phyloP scores from a whole-genome alignment of 2,888 invertebrate genomes.

The Encarsia formosa region DNA sequence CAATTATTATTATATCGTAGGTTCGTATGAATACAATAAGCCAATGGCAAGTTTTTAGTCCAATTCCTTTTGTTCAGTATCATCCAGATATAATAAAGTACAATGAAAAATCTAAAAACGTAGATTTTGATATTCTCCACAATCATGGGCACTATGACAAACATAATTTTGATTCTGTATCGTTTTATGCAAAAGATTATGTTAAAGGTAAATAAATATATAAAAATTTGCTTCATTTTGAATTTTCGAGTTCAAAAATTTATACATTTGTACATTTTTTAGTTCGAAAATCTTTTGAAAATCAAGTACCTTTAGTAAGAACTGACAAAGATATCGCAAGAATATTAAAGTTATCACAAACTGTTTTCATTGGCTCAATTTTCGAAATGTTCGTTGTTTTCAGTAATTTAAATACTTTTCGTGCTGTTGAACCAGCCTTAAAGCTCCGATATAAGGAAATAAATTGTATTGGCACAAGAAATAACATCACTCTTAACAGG shows the following conservation, averaged over 20 bases:
- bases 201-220: conserved; percentile 56
- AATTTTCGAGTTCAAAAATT: conserved; percentile 17
- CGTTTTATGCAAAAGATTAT: conserved; percentile 83
- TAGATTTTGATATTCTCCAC: conserved; percentile 66
- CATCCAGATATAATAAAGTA: conserved; percentile 63
- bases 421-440: conserved; percentile 78
- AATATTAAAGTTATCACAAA: conserved; percentile 51
- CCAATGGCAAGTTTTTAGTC: conserved; percentile 84
- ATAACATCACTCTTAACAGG: conserved; percentile 34
- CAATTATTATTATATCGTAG: conserved; percentile 50
- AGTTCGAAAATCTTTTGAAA: conserved; percentile 29
- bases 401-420: conserved; percentile 66
- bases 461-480: conserved; percentile 45
- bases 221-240: conserved; percentile 25
- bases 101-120: conserved; percentile 47
- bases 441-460: conserved; percentile 54
- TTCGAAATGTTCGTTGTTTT: conserved; percentile 69
- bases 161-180: conserved; percentile 67
- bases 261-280: too few relatives aligned
- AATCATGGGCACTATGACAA: conserved; percentile 76
- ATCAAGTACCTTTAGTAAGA: conserved; percentile 59
- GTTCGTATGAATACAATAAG: conserved; percentile 92
- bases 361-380: conserved; percentile 55
- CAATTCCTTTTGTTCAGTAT: conserved; percentile 87
- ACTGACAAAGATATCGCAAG: conserved; percentile 63